Evolutionary conservation across 2,797 vertebrate genomes (phyloP).

Genomic region (Hydrolagus colliei): DNA sequence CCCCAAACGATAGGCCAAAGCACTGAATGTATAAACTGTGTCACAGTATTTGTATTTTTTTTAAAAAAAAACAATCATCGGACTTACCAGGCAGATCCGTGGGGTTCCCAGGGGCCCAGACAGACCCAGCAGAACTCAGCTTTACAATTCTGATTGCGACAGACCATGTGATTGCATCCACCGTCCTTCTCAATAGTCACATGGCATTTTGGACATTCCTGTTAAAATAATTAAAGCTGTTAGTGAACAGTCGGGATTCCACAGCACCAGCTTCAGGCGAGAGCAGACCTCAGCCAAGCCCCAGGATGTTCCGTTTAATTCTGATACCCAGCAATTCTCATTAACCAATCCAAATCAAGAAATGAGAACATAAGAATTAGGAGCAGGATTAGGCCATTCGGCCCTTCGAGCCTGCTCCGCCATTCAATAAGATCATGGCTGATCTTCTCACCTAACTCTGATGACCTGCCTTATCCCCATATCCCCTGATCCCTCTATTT

Average conservation of each 20-base stretch:
- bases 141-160: constrained; percentile 99
- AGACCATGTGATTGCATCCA: constrained; percentile 99
- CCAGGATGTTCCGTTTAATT: background rate
- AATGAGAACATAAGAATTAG: background rate
- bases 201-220: constrained; percentile 99
- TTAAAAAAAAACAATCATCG: constrained; percentile 7
- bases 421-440: no score
- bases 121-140: constrained; percentile 99
- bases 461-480: no score
- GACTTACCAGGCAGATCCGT: constrained; percentile 95
- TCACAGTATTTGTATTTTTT: background rate
- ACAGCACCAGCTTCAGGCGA: background rate
- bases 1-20: no score
- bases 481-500: no score
- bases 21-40: no score
- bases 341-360: background rate
- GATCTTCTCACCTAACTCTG: no score
- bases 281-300: background rate
- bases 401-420: no score
- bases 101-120: constrained; percentile 96
- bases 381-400: no score
- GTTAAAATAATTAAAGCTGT: constrained; percentile 34
- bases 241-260: background rate
- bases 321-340: background rate
- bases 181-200: constrained; percentile 98